phyloP scores from a whole-genome alignment of 2,888 invertebrate genomes.

The Microplitis manilae region DNA sequence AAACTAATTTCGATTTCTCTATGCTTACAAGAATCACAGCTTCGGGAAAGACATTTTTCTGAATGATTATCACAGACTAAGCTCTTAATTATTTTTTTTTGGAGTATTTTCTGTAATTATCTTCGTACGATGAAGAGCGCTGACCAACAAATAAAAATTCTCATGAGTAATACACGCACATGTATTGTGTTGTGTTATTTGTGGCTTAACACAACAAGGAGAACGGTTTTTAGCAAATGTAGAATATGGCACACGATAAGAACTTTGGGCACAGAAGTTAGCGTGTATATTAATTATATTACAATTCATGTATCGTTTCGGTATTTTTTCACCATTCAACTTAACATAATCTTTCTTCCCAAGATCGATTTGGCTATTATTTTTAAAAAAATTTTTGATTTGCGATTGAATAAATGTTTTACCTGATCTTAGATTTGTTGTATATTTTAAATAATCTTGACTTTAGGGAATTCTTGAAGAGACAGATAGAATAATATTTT shows the following conservation, averaged over 20 bases:
- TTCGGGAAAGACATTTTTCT: slow-evolving; percentile 40
- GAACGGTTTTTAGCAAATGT: not conserved
- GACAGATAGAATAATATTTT: slow-evolving; percentile 26
- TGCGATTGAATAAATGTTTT: slow-evolving; percentile 22
- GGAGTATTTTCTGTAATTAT: slow-evolving; percentile 40
- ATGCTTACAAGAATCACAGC: slow-evolving; percentile 37
- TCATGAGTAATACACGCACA: slow-evolving; percentile 44
- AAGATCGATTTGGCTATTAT: slow-evolving; percentile 39
- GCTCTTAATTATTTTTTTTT: slow-evolving; percentile 33
- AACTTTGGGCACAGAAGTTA: slow-evolving; percentile 38
- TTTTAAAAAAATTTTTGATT: slow-evolving; percentile 33
- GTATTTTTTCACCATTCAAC: slow-evolving; percentile 35
- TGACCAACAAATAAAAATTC: slow-evolving; percentile 36
- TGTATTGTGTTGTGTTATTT: slow-evolving; percentile 40
- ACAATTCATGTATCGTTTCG: slow-evolving; percentile 39
- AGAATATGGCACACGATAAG: slow-evolving; percentile 33
- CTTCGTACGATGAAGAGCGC: slow-evolving; percentile 33
- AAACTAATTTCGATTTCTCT: slow-evolving; percentile 33
- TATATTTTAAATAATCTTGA: slow-evolving; percentile 25
- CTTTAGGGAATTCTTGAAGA: slow-evolving; percentile 28
- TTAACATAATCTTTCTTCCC: slow-evolving; percentile 39
- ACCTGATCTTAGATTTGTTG: slow-evolving; percentile 19
- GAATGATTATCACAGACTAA: slow-evolving; percentile 35
- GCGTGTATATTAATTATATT: slow-evolving; percentile 37
- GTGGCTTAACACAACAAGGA: slow-evolving; percentile 18